Conservation (phyloP, 30 jellyfish, hydroid and myxozoan species). For the Chrysaora quinquecirrha region DNA sequence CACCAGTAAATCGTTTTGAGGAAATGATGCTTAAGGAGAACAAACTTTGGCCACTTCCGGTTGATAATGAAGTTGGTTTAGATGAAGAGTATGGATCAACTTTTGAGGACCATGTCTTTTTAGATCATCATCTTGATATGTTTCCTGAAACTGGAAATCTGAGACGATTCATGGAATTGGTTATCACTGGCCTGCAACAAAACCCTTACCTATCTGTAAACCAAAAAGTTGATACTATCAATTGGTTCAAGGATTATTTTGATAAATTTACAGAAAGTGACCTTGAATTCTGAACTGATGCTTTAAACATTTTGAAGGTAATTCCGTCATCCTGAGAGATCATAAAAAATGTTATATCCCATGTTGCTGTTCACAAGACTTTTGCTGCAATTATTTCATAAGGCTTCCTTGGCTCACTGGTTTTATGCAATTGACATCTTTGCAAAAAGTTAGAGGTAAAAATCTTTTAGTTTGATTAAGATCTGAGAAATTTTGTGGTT, state of each 20-base stretch:
- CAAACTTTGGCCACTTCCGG: conserved; percentile 85
- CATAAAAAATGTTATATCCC: too few species aligned
- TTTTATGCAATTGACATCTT: too few species aligned
- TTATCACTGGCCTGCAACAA: conserved; percentile 92
- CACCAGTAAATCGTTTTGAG: conserved; percentile 90
- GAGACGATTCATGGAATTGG: conserved; percentile 89
- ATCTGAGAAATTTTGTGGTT: too few species aligned
- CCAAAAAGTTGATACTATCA: conserved; percentile 67
- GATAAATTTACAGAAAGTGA: conserved; percentile 78
- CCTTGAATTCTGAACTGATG: conserved; percentile 24
- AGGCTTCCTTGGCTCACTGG: too few species aligned
- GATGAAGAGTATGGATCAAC: conserved; percentile 73
- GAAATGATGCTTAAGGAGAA: conserved; percentile 61
- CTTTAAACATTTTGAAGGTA: background rate
- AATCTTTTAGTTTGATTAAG: too few species aligned
- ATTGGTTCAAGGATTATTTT: conserved; percentile 91
- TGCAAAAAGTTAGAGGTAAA: too few species aligned
- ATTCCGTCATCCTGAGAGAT: too few species aligned
- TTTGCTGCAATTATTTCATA: too few species aligned
- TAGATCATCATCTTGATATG: conserved; percentile 77
- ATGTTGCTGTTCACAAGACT: too few species aligned
- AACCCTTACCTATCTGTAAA: conserved; percentile 87
- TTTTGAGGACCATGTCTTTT: conserved; percentile 92
- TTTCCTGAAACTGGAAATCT: conserved; percentile 83
- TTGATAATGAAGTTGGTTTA: conserved; percentile 87